A percentile compares a stretch with the other conserved stretches of the same genome.
Evolutionary conservation across 2,113 vertebrate species (phyloP).

Genomic region (Zapus hudsonius): DNA sequence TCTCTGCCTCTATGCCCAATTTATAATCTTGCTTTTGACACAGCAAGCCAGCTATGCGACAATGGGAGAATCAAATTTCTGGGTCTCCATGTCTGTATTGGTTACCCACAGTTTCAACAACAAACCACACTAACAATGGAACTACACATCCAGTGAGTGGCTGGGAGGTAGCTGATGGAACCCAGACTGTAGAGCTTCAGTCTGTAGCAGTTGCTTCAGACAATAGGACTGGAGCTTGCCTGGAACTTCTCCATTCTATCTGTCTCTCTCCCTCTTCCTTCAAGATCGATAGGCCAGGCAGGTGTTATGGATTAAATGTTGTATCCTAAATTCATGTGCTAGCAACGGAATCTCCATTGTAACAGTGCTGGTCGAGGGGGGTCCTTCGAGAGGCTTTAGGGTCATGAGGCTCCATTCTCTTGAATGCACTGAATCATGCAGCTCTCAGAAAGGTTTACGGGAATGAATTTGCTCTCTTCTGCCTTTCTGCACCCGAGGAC

Average conservation of each 20-base stretch:
- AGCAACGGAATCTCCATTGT: neutral
- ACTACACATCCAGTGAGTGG: neutral
- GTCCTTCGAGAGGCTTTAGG: neutral
- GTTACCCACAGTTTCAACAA: neutral
- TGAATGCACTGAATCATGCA: neutral
- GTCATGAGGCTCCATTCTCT: neutral
- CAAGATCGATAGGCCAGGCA: neutral
- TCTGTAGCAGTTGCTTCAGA: neutral
- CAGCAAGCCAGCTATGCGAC: neutral
- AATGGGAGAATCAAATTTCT: neutral
- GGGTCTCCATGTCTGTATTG: neutral
- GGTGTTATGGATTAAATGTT: neutral
- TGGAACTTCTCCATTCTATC: neutral
- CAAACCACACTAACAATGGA: neutral
- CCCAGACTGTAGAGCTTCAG: neutral
- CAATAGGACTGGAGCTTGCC: neutral
- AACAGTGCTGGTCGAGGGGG: neutral
- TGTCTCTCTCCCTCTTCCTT: neutral
- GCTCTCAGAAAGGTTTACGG: neutral
- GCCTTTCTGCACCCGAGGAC: neutral
- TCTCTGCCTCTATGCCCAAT: too few relatives aligned
- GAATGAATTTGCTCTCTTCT: neutral
- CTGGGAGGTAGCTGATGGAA: neutral
- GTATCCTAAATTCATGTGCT: neutral
- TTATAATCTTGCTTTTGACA: conserved; percentile 47